Evolutionary conservation across 92 coral and sea anemone genomes (phyloP).

Genomic region (Siderastrea siderea): DNA sequence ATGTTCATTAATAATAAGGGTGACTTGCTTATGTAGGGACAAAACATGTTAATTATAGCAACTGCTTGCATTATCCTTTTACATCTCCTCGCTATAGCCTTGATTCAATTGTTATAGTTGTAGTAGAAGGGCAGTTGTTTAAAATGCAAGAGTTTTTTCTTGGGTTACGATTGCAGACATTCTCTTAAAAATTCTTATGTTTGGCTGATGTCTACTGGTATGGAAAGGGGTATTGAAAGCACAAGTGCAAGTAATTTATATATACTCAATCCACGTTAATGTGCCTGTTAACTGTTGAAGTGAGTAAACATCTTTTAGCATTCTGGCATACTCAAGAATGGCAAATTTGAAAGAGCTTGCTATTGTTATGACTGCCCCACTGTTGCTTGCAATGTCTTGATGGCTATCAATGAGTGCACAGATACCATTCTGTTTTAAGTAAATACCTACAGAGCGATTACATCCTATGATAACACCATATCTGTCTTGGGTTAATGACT

Average conservation of each 20-base stretch:
- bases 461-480: slow-evolving; percentile 49
- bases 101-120: too few relatives aligned
- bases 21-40: too few relatives aligned
- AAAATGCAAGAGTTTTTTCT: too few relatives aligned
- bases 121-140: too few relatives aligned
- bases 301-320: not conserved
- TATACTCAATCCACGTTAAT: slow-evolving; percentile 18
- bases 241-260: not conserved
- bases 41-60: too few relatives aligned
- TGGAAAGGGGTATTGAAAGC: too few relatives aligned
- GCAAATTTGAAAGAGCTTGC: not conserved
- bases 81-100: too few relatives aligned
- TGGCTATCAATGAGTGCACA: slow-evolving; percentile 53
- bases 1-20: too few relatives aligned
- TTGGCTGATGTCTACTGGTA: too few relatives aligned
- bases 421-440: slow-evolving; percentile 1
- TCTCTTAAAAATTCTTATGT: too few relatives aligned
- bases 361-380: slow-evolving; percentile 49
- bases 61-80: too few relatives aligned
- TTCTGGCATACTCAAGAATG: slow-evolving; percentile 5
- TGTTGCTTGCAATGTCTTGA: slow-evolving; percentile 14
- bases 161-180: too few relatives aligned
- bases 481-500: not conserved
- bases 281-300: slow-evolving; percentile 5
- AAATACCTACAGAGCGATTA: slow-evolving; percentile 37